These are phyloP conservation scores for Isaurus tuberculatus DNA, from an alignment of 92 coral and sea anemone genomes.

Conservation along the genomic window DNA sequence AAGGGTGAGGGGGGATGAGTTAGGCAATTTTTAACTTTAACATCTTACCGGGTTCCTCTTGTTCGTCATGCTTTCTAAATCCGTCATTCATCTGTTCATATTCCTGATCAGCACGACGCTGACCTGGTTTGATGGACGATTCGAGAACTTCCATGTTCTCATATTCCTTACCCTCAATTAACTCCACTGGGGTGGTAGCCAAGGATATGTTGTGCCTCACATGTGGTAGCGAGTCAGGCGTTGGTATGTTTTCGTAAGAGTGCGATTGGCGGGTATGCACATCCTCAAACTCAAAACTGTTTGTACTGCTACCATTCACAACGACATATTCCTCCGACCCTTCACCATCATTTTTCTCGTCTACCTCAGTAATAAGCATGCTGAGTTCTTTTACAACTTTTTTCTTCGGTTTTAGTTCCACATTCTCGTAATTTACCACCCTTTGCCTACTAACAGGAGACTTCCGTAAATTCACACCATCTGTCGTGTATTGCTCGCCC, in stretches of 20 bases:
- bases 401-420: slow-evolving; percentile 54
- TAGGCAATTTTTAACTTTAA: neutral
- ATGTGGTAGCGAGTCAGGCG: neutral
- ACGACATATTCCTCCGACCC: slow-evolving; percentile 5
- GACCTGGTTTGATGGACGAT: neutral
- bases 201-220: neutral
- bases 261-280: neutral
- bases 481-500: slow-evolving; percentile 19
- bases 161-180: slow-evolving; percentile 16
- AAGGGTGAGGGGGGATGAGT: too few relatives aligned
- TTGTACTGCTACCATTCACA: neutral
- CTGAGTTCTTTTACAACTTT: slow-evolving; percentile 24
- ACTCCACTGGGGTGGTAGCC: neutral
- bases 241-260: slow-evolving; percentile 33
- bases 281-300: neutral
- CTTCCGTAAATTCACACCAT: slow-evolving; percentile 41
- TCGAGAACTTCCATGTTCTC: slow-evolving; percentile 5
- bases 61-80: neutral
- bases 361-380: slow-evolving; percentile 38
- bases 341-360: neutral
- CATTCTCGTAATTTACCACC: slow-evolving; percentile 69
- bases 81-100: slow-evolving; percentile 26
- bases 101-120: slow-evolving; percentile 1
- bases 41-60: slow-evolving; percentile 27
- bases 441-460: slow-evolving; percentile 42